phyloP scores from a whole-genome alignment of 1,140 invertebrate genomes.

The Anastrepha obliqua region DNA sequence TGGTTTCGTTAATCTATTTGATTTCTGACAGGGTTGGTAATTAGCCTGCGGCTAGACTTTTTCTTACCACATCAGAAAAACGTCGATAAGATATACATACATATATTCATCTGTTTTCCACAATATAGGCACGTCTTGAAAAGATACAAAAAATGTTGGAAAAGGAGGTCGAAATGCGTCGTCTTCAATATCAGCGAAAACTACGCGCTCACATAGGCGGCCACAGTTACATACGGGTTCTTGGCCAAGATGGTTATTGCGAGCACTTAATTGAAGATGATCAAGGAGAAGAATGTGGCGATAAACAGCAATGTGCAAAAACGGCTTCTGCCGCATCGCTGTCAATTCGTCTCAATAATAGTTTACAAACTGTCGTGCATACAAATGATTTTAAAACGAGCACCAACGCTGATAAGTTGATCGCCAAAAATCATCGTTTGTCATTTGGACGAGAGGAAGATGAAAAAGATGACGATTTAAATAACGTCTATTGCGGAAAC shows the following conservation, averaged over 20 bases:
- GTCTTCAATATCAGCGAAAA: constrained; percentile 2
- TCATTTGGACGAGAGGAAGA: neutral
- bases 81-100: no score
- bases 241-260: neutral
- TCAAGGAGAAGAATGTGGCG: neutral
- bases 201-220: neutral
- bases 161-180: neutral
- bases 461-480: neutral
- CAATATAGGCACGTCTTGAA: neutral
- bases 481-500: constrained; percentile 14
- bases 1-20: no score
- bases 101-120: neutral
- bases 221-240: neutral
- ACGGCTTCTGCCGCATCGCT: neutral
- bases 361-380: no score
- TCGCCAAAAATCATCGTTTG: neutral
- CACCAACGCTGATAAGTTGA: neutral
- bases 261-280: constrained; percentile 31
- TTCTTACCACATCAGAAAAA: no score
- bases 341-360: no score
- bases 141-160: constrained; percentile 17
- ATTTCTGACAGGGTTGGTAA: no score
- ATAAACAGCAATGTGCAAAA: neutral
- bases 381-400: no score
- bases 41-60: no score